Percentiles rank a stretch among this genome's conserved stretches.
Conservation (phyloP, 2,888 invertebrate genomes). For the Cybosia mesomella region DNA sequence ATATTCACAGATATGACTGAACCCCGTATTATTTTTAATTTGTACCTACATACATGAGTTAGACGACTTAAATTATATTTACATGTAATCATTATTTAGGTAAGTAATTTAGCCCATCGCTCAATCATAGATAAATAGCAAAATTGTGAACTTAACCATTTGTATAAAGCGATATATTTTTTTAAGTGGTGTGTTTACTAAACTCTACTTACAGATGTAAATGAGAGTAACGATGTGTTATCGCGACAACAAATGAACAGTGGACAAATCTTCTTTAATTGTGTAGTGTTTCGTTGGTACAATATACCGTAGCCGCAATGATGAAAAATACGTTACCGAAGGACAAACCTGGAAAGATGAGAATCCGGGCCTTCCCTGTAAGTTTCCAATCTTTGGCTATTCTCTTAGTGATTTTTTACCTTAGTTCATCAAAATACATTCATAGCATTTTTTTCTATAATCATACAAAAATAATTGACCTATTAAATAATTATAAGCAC, state of each 20-base stretch:
- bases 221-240: conserved; percentile 79
- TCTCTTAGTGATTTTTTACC: not conserved
- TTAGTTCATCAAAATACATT: not conserved
- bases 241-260: conserved; percentile 77
- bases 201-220: conserved; percentile 76
- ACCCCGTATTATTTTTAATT: conserved; percentile 51
- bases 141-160: conserved; percentile 24
- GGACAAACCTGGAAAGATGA: conserved; percentile 97
- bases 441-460: not conserved
- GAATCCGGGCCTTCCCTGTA: conserved; percentile 99
- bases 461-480: not conserved
- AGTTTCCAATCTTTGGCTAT: conserved; percentile 77
- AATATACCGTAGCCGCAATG: conserved; percentile 77
- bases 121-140: conserved; percentile 10
- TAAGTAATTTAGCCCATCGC: conserved; percentile 10
- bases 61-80: conserved; percentile 34
- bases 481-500: no score
- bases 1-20: conserved; percentile 52
- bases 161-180: conserved; percentile 27
- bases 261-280: conserved; percentile 60
- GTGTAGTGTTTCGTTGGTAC: conserved; percentile 71
- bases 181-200: conserved; percentile 53
- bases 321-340: conserved; percentile 93
- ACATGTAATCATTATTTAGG: conserved; percentile 19
- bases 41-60: conserved; percentile 34